A percentile compares a stretch with the other conserved stretches of the same genome.
These are phyloP conservation scores for Chaunax sp. DNA, from an alignment of 2,797 vertebrate species.

Conservation along the genomic window DNA sequence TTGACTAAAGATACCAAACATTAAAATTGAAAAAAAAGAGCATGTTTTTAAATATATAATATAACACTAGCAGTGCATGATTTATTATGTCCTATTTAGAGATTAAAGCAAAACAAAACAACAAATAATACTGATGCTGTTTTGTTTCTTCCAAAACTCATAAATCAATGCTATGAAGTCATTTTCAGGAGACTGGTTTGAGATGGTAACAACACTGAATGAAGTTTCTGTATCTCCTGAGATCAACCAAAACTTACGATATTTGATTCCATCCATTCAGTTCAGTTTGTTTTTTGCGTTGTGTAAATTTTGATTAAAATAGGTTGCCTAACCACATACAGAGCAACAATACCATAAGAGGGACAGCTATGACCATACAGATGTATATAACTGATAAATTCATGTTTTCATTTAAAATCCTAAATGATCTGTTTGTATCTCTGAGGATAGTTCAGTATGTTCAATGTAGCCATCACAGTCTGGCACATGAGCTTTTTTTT, in stretches of 20 bases:
- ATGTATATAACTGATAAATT: conserved; percentile 9
- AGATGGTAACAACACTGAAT: background rate
- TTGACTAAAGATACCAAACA: background rate
- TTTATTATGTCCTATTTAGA: too few species aligned
- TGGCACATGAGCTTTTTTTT: conserved; percentile 9
- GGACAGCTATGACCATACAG: background rate
- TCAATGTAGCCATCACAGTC: background rate
- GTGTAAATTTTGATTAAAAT: too few species aligned
- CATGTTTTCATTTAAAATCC: background rate
- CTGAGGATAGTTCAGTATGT: conserved; percentile 2
- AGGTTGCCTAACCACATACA: too few species aligned
- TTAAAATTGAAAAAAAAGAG: background rate
- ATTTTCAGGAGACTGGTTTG: background rate
- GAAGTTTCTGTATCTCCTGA: background rate
- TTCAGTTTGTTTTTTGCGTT: too few species aligned
- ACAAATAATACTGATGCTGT: background rate
- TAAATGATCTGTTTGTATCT: background rate
- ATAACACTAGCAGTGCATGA: too few species aligned
- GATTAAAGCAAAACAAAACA: background rate
- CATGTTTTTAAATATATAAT: too few species aligned
- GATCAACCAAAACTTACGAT: background rate
- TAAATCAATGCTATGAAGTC: too few species aligned
- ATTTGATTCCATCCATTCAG: too few species aligned
- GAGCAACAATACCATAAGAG: too few species aligned
- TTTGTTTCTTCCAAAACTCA: too few species aligned